Percentiles rank a stretch among this genome's conserved stretches.
These are phyloP conservation scores for Leptinotarsa rubiginosa DNA, from an alignment of 2,888 invertebrate genomes.

Conservation along the genomic window DNA sequence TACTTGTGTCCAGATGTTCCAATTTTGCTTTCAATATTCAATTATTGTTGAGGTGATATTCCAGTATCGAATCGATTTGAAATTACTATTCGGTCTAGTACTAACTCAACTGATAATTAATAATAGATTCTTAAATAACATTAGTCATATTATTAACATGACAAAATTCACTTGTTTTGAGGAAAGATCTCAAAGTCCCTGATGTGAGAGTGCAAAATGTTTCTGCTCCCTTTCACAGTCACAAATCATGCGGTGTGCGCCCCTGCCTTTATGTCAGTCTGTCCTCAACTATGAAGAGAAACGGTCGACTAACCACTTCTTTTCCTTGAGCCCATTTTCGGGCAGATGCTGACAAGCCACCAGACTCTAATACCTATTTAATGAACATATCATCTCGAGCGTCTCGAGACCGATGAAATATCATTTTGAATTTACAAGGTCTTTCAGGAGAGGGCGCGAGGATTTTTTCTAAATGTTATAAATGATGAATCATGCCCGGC, in stretches of 20 bases:
- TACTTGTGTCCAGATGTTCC: too few relatives aligned
- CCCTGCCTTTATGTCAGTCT: slow-evolving; percentile 36
- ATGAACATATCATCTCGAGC: slow-evolving; percentile 54
- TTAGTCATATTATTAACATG: too few relatives aligned
- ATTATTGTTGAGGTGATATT: too few relatives aligned
- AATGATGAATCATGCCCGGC: slow-evolving; percentile 12
- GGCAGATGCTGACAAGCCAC: slow-evolving; percentile 46
- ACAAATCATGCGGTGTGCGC: slow-evolving; percentile 13
- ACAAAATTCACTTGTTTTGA: neutral
- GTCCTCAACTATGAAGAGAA: slow-evolving; percentile 55
- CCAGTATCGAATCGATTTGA: too few relatives aligned
- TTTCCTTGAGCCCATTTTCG: slow-evolving; percentile 41
- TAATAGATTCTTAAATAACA: too few relatives aligned
- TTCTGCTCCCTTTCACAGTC: neutral
- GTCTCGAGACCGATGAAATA: slow-evolving; percentile 36
- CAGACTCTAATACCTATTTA: slow-evolving; percentile 57
- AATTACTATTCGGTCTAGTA: too few relatives aligned
- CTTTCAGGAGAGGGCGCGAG: neutral
- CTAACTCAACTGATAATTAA: too few relatives aligned
- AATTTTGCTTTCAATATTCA: too few relatives aligned
- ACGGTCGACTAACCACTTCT: slow-evolving; percentile 56
- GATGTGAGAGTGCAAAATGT: too few relatives aligned
- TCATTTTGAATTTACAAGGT: slow-evolving; percentile 41
- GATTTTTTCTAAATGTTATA: slow-evolving; percentile 12
- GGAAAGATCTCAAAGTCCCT: neutral